These are phyloP conservation scores for Ptilodon capucinus DNA, from an alignment of 2,888 invertebrate species.

Conservation along the genomic window DNA sequence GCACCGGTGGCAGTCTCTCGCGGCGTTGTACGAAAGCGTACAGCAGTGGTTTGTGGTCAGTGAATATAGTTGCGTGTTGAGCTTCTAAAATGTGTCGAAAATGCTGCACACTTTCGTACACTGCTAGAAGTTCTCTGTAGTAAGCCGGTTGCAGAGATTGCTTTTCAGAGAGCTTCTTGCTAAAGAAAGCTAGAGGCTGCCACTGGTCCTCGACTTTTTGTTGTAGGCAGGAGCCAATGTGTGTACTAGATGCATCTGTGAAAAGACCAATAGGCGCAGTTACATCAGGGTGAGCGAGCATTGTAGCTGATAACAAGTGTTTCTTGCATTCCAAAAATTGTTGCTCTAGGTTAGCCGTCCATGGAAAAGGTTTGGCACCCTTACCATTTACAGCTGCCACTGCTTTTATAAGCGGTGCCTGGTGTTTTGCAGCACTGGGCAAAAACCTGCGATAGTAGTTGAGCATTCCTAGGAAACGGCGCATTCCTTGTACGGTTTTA, in stretches of 20 bases:
- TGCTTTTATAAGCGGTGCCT: not conserved
- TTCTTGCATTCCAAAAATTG: not conserved
- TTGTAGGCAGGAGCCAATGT: constrained; percentile 1
- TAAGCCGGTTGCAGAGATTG: not conserved
- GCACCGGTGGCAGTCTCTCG: constrained; percentile 16
- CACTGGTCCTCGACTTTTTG: not conserved
- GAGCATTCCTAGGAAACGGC: constrained; percentile 1
- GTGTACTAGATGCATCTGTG: constrained; percentile 1
- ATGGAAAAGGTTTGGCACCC: not conserved
- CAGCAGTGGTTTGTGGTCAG: constrained; percentile 20
- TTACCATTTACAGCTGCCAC: not conserved
- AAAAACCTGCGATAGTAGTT: constrained; percentile 1
- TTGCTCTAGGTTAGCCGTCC: not conserved
- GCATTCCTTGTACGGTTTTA: not conserved
- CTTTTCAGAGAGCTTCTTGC: constrained; percentile 19
- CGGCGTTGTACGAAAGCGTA: constrained; percentile 17
- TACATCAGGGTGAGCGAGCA: not conserved
- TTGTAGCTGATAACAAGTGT: not conserved
- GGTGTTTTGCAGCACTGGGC: not conserved
- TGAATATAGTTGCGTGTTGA: constrained; percentile 14
- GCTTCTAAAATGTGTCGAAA: constrained; percentile 23
- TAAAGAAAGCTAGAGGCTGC: constrained; percentile 2
- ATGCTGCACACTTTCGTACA: constrained; percentile 23
- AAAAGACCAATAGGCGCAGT: not conserved
- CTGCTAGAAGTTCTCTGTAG: not conserved